A percentile compares a stretch with the other conserved stretches of the same genome.
Conservation (phyloP, 2,797 vertebrate species). For the Eulemur coronatus region DNA sequence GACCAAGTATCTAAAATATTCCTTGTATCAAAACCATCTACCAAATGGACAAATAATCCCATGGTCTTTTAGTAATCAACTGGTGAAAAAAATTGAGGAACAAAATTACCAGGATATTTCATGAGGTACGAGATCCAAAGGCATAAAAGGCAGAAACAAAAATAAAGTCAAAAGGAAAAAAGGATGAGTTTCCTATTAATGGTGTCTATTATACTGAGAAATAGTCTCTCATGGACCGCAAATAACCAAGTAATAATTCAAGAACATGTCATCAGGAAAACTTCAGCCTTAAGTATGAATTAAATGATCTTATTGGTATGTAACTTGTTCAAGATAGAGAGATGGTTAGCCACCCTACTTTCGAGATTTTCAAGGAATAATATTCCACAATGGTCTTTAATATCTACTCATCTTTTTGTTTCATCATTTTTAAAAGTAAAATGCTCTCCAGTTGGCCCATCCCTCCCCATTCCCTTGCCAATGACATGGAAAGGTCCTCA, state of each 20-base stretch:
- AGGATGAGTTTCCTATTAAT: background rate
- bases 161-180: constrained; percentile 45
- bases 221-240: background rate
- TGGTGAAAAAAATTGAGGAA: background rate
- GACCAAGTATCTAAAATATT: background rate
- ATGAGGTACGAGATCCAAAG: background rate
- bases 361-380: background rate
- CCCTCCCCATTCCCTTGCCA: background rate
- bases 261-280: constrained; percentile 40
- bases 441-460: background rate
- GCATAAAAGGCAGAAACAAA: background rate
- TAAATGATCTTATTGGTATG: constrained; percentile 19
- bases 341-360: background rate
- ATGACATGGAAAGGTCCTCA: background rate
- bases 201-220: background rate
- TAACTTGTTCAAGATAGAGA: background rate
- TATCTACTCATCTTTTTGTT: background rate
- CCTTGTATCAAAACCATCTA: constrained; percentile 1
- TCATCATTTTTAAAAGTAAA: constrained; percentile 19
- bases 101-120: constrained; percentile 44
- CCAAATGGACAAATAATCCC: background rate
- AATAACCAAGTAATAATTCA: constrained; percentile 49
- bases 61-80: constrained; percentile 21
- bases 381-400: background rate
- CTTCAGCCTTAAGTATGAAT: constrained; percentile 41